Evolutionary conservation across 2,113 vertebrate species (phyloP).

Genomic region (Indri indri): DNA sequence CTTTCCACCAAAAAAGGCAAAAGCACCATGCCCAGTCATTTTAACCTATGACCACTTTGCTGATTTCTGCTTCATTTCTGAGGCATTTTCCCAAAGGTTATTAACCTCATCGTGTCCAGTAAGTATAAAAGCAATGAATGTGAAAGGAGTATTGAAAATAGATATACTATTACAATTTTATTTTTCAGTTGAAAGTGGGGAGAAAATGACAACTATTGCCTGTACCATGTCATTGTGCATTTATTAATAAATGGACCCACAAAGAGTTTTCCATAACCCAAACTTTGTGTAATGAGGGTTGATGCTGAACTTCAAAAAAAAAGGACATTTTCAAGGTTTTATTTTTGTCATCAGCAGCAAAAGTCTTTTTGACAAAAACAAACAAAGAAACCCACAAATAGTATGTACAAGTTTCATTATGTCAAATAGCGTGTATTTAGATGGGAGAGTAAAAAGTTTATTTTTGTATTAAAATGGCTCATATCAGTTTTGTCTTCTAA

Average conservation of each 20-base stretch:
- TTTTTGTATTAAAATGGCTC: neutral
- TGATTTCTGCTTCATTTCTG: neutral
- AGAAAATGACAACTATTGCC: neutral
- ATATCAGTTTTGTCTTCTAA: neutral
- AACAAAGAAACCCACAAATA: neutral
- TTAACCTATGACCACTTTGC: neutral
- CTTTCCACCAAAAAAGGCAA: neutral
- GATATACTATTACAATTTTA: neutral
- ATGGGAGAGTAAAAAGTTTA: neutral
- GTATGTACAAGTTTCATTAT: neutral
- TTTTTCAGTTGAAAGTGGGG: constrained; percentile 5
- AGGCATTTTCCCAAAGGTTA: neutral
- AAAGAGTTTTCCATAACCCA: neutral
- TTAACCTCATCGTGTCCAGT: neutral
- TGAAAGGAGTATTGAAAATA: neutral
- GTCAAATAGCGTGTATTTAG: neutral
- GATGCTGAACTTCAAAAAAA: neutral
- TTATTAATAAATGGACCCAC: neutral
- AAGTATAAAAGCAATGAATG: neutral
- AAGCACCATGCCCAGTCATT: neutral
- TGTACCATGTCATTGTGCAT: neutral
- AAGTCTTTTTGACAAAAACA: constrained; percentile 22
- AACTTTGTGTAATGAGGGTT: neutral
- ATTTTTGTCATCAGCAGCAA: neutral
- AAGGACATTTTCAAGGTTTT: neutral